Base-by-base conservation (phyloP, 2,797 vertebrate species). In the Brotula barbata region DNA sequence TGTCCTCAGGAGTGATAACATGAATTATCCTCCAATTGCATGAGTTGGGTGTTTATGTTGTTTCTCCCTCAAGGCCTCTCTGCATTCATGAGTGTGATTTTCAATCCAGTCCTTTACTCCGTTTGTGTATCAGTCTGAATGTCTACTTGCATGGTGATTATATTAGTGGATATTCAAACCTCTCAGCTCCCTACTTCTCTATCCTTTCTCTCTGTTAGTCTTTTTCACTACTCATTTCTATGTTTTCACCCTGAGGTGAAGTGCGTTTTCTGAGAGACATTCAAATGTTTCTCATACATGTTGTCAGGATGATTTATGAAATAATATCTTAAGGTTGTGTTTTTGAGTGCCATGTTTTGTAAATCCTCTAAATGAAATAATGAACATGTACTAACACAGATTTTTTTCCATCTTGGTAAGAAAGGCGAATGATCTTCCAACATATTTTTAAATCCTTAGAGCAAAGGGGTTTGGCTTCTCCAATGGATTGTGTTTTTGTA, bases 11-110 rank as follows among this genome's bases (percentile, higher is more conserved):
- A 72, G 73, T 65, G 69, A 64, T 57, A 79, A 78, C 64, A 75
- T 73, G 70, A 82, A 65, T 80, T 74, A 80, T 77, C 68, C 50
- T 78, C 64, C 16, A 57, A 64, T 76, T 65, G 51, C 75, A 61
- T 50, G 62, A 74, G 55, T 65, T 63, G 41, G 64, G 33, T 76
- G 73, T 78, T 78, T 50, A 71, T 58, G 58, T 65, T 15, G 9
- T 73, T 46, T 53, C 42, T 67, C 58, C 61, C 68, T 65, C 51
- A 41, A 48, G 73, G 58, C 54, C 58, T 55, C 42, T n/a, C 40
- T 58, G 58, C 56, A 67, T 68, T 40, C 39, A 68, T 7, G 14
- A 71, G 48, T 52, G 14, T 60, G 15, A 64, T 71, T 65, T 59
- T 54, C 12, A 45, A 47, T 36, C n/a, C n/a, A 16, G 40, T 64